Percentiles rank a stretch among this genome's conserved stretches.
phyloP scores from a whole-genome alignment of 2,113 vertebrate species.

The Pongo abelii region DNA sequence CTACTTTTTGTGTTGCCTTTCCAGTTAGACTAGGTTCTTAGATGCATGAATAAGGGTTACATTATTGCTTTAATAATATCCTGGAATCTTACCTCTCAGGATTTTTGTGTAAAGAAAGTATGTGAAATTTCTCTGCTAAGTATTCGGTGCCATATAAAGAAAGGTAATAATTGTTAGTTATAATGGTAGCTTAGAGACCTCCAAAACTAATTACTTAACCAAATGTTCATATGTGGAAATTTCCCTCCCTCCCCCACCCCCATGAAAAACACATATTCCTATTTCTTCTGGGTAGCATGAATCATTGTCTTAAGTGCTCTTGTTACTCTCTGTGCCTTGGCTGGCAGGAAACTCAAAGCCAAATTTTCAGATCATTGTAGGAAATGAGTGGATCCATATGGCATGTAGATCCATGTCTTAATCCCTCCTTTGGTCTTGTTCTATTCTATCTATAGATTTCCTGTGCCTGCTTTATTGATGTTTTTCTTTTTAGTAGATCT shows the following conservation, averaged over 20 bases:
- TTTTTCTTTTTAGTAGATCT: slow-evolving; percentile 37
- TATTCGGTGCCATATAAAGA: not conserved
- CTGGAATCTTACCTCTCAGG: slow-evolving; percentile 3
- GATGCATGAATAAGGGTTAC: not conserved
- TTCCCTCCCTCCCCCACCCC: not conserved
- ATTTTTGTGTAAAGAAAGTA: not conserved
- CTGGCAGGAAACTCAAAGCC: not conserved
- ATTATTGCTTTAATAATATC: slow-evolving; percentile 30
- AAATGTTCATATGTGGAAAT: slow-evolving; percentile 12
- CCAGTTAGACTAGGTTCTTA: not conserved
- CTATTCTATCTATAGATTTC: not conserved
- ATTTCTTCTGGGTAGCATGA: not conserved
- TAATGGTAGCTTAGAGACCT: slow-evolving; percentile 19
- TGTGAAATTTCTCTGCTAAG: slow-evolving; percentile 11
- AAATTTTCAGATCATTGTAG: slow-evolving; percentile 20
- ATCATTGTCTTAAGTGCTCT: not conserved
- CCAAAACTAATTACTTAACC: slow-evolving; percentile 6
- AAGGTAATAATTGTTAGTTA: slow-evolving; percentile 41
- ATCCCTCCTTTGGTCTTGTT: not conserved
- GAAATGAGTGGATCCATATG: not conserved
- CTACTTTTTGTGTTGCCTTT: not conserved
- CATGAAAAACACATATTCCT: not conserved
- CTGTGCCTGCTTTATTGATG: not conserved
- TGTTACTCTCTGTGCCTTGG: not conserved
- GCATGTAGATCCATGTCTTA: not conserved